A percentile compares a stretch with the other conserved stretches of the same genome.
Evolutionary conservation across 2,888 invertebrate species (phyloP).

Genomic region (Dicyrtoma fusca): DNA sequence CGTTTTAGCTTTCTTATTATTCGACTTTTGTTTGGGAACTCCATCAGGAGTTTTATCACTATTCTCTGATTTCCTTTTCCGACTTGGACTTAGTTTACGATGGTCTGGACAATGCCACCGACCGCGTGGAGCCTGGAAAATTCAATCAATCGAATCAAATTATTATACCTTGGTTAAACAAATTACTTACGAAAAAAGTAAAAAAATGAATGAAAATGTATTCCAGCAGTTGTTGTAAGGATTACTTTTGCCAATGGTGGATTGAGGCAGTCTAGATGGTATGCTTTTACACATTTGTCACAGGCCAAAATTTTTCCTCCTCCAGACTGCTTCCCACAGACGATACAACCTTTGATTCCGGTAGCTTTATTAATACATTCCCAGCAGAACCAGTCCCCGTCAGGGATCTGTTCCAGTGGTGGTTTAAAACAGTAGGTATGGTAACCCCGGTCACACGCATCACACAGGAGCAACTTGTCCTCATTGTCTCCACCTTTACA

Average conservation of each 20-base stretch:
- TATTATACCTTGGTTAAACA: not conserved
- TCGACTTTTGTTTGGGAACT: constrained; percentile 34
- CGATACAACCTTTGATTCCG: constrained; percentile 74
- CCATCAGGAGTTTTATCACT: constrained; percentile 36
- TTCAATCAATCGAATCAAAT: constrained; percentile 1
- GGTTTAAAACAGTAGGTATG: constrained; percentile 99
- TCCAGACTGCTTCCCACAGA: constrained; percentile 76
- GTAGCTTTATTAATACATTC: constrained; percentile 71
- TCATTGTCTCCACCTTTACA: constrained; percentile 96
- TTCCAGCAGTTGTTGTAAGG: too few species aligned
- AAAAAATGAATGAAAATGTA: not conserved
- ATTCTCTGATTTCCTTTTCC: constrained; percentile 44
- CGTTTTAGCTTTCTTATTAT: constrained; percentile 48
- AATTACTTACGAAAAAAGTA: not conserved
- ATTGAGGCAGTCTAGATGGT: constrained; percentile 90
- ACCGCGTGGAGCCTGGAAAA: constrained; percentile 71
- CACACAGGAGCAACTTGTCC: constrained; percentile 90
- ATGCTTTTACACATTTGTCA: constrained; percentile 86
- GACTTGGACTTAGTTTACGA: constrained; percentile 58
- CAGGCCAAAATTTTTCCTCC: constrained; percentile 77
- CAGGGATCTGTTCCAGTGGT: constrained; percentile 92
- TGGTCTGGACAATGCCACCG: constrained; percentile 84
- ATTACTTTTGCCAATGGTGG: constrained; percentile 80
- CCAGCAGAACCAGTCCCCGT: constrained; percentile 84
- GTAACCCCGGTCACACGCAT: constrained; percentile 97